Evolutionary conservation across 2,797 vertebrate genomes (phyloP), one percentile per base, ranked within the genome.

Genomic region (Simalia tracyae): DNA sequence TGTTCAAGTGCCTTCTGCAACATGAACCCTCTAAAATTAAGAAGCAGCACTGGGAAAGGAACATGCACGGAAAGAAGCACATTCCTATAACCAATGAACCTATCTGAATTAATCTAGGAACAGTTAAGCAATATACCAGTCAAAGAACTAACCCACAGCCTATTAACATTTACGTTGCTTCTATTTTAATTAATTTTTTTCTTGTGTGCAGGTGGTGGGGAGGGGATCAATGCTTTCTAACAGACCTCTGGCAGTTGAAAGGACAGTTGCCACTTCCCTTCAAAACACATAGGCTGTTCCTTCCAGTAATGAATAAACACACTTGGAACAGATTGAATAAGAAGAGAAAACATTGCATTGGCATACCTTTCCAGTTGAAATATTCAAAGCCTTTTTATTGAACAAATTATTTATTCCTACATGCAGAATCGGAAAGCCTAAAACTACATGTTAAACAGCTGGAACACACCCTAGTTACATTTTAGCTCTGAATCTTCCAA

Each of bases 391-490:
- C 90, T 96, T 97, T 96, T 97, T 91, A 97, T 97, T 97, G 96
- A 97, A 98, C 97, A 97, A 97, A 97, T 97, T 97, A 96, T 97
- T 97, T 96, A 98, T 97, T 98, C 98, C 97, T 98, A 98, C 98
- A 98, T 98, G 98, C 98, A 98, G 98, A 98, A 95, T 97, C 98
- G 68, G 97, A 97, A 98, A 97, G 96, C 95, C 93, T 96, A 97
- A 97, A 96, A 96, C 97, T 97, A 98, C 98, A 97, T 96, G 96
- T 98, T 98, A 98, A 98, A 98, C 96, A 97, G 96, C 95, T 96
- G 92, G 94, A 96, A 98, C 97, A 98, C 98, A 98, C 97, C 97
- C 98, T 98, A 98, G 96, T 98, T 97, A 98, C 98, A 98, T 96
- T 97, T 97, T 96, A 98, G 96, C 95, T 97, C 89, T 96, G 97